Conservation (phyloP, 2,113 vertebrate genomes). For the Zootoca vivipara region DNA sequence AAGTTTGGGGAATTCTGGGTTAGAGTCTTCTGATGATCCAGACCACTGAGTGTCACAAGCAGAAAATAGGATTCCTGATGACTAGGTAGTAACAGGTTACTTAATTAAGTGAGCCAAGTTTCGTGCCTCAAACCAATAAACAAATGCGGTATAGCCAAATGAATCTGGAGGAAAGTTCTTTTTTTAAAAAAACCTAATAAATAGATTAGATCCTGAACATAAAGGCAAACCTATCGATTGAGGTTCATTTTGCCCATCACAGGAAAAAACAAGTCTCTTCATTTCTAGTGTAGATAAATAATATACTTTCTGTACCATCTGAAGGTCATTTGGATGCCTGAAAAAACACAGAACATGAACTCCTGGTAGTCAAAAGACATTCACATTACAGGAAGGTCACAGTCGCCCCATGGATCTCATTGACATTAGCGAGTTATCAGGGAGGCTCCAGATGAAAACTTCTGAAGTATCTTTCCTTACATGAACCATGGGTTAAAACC, state of each 20-base stretch:
- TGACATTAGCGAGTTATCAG: not conserved
- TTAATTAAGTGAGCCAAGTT: not conserved
- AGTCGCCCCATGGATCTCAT: not conserved
- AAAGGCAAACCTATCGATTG: not conserved
- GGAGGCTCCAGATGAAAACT: not conserved
- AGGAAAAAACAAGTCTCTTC: not conserved
- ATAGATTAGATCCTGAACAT: not conserved
- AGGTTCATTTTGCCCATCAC: not conserved
- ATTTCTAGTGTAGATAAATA: not conserved
- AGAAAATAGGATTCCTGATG: not conserved
- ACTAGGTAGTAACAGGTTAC: not conserved
- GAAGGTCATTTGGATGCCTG: not conserved
- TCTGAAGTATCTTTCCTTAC: not conserved
- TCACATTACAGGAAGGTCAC: not conserved
- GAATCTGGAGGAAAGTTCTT: too few relatives aligned
- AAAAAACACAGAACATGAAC: not conserved
- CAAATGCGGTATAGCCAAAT: not conserved
- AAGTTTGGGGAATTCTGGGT: too few relatives aligned
- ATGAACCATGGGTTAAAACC: not conserved
- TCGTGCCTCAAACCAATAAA: not conserved
- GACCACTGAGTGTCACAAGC: not conserved
- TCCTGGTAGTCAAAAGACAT: not conserved
- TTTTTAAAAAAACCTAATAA: not conserved
- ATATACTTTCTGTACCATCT: not conserved
- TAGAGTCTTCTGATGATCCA: not conserved